Conservation (phyloP, 2,113 vertebrate species). For the Telmatochromis sp. region DNA sequence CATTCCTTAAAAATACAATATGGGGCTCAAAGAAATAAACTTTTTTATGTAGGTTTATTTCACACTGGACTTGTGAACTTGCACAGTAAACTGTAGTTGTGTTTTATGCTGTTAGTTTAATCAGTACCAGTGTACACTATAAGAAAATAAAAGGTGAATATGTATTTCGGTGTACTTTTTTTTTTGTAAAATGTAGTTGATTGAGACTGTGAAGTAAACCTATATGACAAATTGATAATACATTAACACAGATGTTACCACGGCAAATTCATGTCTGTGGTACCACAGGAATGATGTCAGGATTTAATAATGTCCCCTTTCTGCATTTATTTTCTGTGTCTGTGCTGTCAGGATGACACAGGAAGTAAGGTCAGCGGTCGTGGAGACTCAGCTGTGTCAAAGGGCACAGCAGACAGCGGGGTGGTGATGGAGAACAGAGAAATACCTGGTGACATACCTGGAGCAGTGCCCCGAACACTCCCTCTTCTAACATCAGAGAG, state of each 20-base stretch:
- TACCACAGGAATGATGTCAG: not conserved
- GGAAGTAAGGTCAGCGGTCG: constrained; percentile 38
- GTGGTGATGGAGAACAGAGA: constrained; percentile 60
- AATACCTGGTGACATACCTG: constrained; percentile 10
- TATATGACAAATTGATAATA: not conserved
- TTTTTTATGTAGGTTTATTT: not conserved
- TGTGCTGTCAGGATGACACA: constrained; percentile 15
- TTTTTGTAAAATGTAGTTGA: not conserved
- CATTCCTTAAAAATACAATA: not conserved
- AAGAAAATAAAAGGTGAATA: not conserved
- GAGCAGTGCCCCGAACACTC: constrained; percentile 25
- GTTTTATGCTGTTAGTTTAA: not conserved
- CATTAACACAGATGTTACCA: not conserved
- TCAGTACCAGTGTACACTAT: not conserved
- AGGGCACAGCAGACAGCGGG: constrained; percentile 70
- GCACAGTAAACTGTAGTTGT: not conserved
- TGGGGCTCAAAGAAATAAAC: not conserved
- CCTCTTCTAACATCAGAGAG: constrained; percentile 8
- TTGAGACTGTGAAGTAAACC: not conserved
- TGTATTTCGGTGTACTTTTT: not conserved
- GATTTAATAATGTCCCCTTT: not conserved
- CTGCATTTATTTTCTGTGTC: not conserved
- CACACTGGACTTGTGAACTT: not conserved
- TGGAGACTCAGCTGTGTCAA: constrained; percentile 68
- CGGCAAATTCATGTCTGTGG: not conserved